Percentiles rank a stretch among this genome's conserved stretches.
Evolutionary conservation across 2,113 vertebrate genomes (phyloP).

Genomic region (Hydrochoerus hydrochaeris): DNA sequence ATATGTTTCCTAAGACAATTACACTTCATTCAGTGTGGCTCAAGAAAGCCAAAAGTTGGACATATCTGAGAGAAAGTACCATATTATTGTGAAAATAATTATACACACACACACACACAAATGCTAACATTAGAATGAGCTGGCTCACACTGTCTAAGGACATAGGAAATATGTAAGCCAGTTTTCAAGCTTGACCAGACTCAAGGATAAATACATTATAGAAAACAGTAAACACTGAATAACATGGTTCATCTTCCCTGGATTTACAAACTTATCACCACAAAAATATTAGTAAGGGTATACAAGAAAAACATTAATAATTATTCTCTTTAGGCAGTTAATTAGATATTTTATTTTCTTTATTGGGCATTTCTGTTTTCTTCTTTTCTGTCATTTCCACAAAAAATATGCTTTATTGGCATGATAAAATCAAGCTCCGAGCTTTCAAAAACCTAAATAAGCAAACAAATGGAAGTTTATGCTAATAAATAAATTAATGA

Average conservation of each 20-base stretch:
- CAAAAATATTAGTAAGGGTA: constrained; percentile 31
- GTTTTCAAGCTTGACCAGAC: constrained; percentile 23
- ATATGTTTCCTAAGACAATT: background rate
- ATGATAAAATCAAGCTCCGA: constrained; percentile 53
- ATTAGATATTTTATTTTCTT: constrained; percentile 42
- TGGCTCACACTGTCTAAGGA: constrained; percentile 16
- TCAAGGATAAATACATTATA: constrained; percentile 9
- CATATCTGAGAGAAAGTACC: background rate
- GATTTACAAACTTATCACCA: background rate
- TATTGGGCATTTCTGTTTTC: constrained; percentile 39
- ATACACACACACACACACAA: background rate
- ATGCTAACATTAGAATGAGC: background rate
- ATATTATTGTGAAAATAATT: constrained; percentile 30
- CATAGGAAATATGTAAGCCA: constrained; percentile 7
- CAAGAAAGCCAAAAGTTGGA: background rate
- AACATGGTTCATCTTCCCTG: background rate
- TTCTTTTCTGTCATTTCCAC: background rate
- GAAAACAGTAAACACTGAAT: constrained; percentile 38
- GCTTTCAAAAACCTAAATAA: constrained; percentile 45
- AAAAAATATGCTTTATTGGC: constrained; percentile 15
- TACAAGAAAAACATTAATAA: constrained; percentile 58
- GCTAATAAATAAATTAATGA: constrained; percentile 15
- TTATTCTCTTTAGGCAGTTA: background rate
- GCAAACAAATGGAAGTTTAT: constrained; percentile 1
- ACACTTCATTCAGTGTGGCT: background rate